phyloP scores from a whole-genome alignment of 2,888 invertebrate genomes.

The Drosophila nr. perissopoda region DNA sequence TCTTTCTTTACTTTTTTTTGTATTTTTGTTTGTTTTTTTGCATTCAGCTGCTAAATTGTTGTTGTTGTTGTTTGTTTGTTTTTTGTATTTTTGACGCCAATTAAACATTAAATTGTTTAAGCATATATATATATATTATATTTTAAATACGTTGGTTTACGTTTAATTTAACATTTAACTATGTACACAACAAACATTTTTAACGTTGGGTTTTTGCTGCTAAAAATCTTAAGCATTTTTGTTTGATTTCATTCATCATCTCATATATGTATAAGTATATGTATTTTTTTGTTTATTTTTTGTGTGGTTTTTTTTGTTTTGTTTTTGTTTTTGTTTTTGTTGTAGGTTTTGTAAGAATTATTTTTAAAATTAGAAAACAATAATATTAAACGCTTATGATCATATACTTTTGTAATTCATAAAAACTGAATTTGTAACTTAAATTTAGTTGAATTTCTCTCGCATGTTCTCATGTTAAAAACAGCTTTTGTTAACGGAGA shows the following conservation, averaged over 20 bases:
- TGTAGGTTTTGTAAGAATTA: slow-evolving; percentile 20
- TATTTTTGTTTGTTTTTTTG: slow-evolving; percentile 26
- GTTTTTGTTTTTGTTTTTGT: slow-evolving; percentile 26
- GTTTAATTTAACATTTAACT: slow-evolving; percentile 76
- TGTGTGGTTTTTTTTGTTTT: slow-evolving; percentile 32
- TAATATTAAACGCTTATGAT: slow-evolving; percentile 56
- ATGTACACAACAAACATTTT: slow-evolving; percentile 80
- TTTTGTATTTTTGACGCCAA: slow-evolving; percentile 60
- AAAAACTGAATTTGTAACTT: slow-evolving; percentile 72
- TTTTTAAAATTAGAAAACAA: slow-evolving; percentile 81
- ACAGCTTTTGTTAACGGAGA: slow-evolving; percentile 58
- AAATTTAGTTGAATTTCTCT: slow-evolving; percentile 52
- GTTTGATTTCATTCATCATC: slow-evolving; percentile 36
- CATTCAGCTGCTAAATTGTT: slow-evolving; percentile 47
- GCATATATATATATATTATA: slow-evolving; percentile 58
- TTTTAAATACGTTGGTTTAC: slow-evolving; percentile 56
- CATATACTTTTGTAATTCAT: slow-evolving; percentile 64
- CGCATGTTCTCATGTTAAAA: slow-evolving; percentile 48
- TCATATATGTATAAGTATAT: slow-evolving; percentile 36
- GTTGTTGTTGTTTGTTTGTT: slow-evolving; percentile 16
- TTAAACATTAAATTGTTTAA: slow-evolving; percentile 71
- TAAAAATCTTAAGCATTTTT: slow-evolving; percentile 70
- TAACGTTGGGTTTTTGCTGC: slow-evolving; percentile 77
- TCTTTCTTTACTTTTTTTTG: slow-evolving; percentile 24
- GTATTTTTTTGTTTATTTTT: slow-evolving; percentile 31